Conservation (phyloP, 2,888 invertebrate genomes). For the Piscicola geometra region DNA sequence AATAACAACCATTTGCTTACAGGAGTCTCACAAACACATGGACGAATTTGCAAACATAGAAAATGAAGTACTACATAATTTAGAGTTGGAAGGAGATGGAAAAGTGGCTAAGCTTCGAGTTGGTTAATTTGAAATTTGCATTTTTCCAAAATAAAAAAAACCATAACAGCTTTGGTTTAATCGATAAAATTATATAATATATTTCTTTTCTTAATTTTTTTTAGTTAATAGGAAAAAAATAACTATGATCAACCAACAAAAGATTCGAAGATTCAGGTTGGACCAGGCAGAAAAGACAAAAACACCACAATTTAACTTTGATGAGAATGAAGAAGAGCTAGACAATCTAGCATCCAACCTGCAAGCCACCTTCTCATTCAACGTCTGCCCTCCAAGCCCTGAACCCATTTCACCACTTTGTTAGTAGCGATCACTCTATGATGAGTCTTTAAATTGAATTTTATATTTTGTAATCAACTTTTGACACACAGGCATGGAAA, state of each 20-base stretch:
- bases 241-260: neutral
- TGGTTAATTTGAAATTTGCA: no score
- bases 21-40: constrained; percentile 68
- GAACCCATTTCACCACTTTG: constrained; percentile 24
- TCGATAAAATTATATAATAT: no score
- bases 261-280: no score
- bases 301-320: constrained; percentile 9
- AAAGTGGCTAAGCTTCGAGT: constrained; percentile 23
- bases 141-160: neutral
- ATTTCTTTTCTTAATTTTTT: neutral
- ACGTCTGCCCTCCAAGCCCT: constrained; percentile 37
- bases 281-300: neutral
- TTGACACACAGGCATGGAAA: constrained; percentile 4
- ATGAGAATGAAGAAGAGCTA: constrained; percentile 8
- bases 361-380: constrained; percentile 28
- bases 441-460: no score
- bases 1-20: neutral
- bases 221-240: neutral
- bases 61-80: constrained; percentile 43
- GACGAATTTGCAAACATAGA: constrained; percentile 51
- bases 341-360: neutral
- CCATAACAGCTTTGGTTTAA: neutral
- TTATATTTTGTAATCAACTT: neutral
- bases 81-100: constrained; percentile 30
- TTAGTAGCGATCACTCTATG: neutral